Percentiles rank a stretch among this genome's conserved stretches.
These are phyloP conservation scores for Achatina immaculata DNA, from an alignment of 1,140 invertebrate species.

Conservation along the genomic window DNA sequence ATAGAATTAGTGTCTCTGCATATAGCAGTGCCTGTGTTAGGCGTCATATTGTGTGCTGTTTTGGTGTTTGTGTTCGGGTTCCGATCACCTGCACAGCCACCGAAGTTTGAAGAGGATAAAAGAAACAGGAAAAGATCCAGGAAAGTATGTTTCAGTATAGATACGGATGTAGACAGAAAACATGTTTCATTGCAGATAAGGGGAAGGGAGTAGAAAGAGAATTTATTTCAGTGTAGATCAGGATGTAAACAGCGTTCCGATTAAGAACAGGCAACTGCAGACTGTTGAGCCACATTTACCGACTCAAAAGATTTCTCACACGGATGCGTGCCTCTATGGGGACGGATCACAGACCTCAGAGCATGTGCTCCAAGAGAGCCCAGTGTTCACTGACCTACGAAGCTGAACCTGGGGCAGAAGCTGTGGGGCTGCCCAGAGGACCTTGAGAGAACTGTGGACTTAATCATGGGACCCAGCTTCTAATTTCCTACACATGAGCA, in stretches of 20 bases:
- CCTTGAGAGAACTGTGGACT: not conserved
- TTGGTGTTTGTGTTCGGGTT: conserved; percentile 72
- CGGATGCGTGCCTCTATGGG: too few relatives aligned
- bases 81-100: conserved; percentile 69
- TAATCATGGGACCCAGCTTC: not conserved
- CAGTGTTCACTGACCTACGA: too few relatives aligned
- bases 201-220: not conserved
- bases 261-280: too few relatives aligned
- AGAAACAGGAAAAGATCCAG: conserved; percentile 57
- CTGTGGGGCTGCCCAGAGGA: not conserved
- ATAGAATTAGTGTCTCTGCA: conserved; percentile 67
- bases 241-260: not conserved
- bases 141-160: conserved; percentile 51
- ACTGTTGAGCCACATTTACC: too few relatives aligned
- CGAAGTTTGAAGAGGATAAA: conserved; percentile 66
- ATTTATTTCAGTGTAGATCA: not conserved
- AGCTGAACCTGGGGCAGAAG: too few relatives aligned
- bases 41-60: conserved; percentile 69
- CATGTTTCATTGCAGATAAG: not conserved
- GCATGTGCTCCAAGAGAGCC: too few relatives aligned
- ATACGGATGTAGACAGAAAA: not conserved
- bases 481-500: too few relatives aligned
- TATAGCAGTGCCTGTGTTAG: conserved; percentile 68
- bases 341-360: too few relatives aligned
- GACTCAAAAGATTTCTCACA: too few relatives aligned